These are phyloP conservation scores for Chromis chromis DNA, from an alignment of 2,797 vertebrate species.

Conservation along the genomic window DNA sequence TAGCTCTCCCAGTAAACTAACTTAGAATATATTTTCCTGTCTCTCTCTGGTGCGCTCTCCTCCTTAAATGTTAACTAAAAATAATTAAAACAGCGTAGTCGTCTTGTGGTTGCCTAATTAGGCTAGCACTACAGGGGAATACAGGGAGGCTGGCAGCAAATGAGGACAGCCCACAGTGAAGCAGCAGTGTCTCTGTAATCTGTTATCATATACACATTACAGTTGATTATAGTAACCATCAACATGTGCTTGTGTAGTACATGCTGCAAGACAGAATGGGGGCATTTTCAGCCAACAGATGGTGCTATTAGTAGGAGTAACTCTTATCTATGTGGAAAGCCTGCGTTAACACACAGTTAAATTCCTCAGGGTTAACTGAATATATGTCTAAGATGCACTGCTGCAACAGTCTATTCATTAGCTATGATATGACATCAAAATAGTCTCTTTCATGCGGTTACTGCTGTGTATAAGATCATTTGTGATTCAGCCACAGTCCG, in stretches of 20 bases:
- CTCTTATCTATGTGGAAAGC: constrained; percentile 45
- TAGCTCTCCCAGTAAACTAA: constrained; percentile 18
- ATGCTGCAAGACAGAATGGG: constrained; percentile 65
- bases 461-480: background rate
- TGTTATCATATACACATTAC: constrained; percentile 41
- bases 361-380: constrained; percentile 21
- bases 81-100: constrained; percentile 47
- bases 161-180: constrained; percentile 63
- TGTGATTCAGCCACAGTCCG: background rate
- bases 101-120: constrained; percentile 68
- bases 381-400: background rate
- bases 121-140: constrained; percentile 65
- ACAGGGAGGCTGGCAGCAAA: constrained; percentile 49
- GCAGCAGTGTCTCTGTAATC: constrained; percentile 32
- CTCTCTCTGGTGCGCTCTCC: constrained; percentile 42
- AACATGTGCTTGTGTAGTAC: constrained; percentile 23
- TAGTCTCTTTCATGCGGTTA: background rate
- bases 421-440: background rate
- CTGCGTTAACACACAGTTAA: constrained; percentile 37
- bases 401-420: background rate
- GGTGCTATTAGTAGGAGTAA: constrained; percentile 63
- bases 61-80: constrained; percentile 47
- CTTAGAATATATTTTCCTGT: constrained; percentile 26
- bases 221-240: constrained; percentile 27
- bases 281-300: constrained; percentile 73